Evolutionary conservation across 2,113 vertebrate species (phyloP).

Genomic region (Tricholaema leucomelas): DNA sequence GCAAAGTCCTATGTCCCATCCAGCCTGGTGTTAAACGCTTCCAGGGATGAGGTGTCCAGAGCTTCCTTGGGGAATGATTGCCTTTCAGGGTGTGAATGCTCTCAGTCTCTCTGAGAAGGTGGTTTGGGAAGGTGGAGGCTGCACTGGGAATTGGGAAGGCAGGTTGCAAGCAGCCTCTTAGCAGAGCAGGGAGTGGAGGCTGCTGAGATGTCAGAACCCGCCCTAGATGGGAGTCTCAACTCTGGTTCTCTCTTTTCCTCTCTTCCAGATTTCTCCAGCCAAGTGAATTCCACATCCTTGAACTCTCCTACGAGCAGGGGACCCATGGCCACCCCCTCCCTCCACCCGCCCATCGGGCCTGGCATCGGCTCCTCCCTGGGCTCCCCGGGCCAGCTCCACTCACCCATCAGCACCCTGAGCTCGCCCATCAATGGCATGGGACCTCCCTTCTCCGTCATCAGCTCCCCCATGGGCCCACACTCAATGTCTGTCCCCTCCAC

Average conservation of each 20-base stretch:
- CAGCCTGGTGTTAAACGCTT: too few species aligned
- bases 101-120: rapidly evolving
- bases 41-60: too few species aligned
- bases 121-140: not conserved
- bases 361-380: slow-evolving; percentile 87
- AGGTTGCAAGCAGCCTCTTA: not conserved
- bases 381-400: slow-evolving; percentile 88
- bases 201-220: too few species aligned
- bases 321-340: slow-evolving; percentile 88
- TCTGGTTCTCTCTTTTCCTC: not conserved
- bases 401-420: slow-evolving; percentile 90
- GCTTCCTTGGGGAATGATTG: too few species aligned
- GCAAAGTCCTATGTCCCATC: too few species aligned
- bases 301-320: slow-evolving; percentile 86
- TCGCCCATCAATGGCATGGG: slow-evolving; percentile 96
- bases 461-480: slow-evolving; percentile 92
- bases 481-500: slow-evolving; percentile 87
- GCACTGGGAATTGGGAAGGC: rapidly evolving
- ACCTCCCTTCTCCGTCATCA: slow-evolving; percentile 97
- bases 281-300: slow-evolving; percentile 86
- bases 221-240: rapidly evolving
- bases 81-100: not conserved
- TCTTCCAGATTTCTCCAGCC: slow-evolving; percentile 88
- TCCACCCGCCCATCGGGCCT: slow-evolving; percentile 79
- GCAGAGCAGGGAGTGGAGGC: too few species aligned